Base-by-base conservation (phyloP, 1,140 invertebrate species). In the Eriosoma lanigerum region DNA sequence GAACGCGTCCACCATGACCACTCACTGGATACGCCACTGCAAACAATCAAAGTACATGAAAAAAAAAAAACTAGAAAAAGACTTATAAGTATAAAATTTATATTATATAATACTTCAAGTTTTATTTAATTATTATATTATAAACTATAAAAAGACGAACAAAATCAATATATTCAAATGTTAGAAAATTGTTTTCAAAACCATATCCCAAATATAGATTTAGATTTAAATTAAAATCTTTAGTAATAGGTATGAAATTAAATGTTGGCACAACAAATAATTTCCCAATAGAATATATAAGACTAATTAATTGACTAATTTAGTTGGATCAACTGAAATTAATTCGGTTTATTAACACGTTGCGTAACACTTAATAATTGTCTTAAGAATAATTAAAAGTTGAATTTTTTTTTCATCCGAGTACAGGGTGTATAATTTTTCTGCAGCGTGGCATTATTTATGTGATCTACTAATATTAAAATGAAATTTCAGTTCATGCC, bases 351-450 rank as follows among this genome's bases (percentile, higher is more conserved):
- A 29, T 73, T 73, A 10, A 73, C 26, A 5, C 38, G 21, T 10
- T 73, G 46, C 3, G 52, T 10, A 19, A 52, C 48, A 26, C 0
- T 6, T 52, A 73, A 52, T 17, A 29, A 13, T 17, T 21, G 70
- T 26, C 26, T 48, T 8, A 73, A 73, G 52, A 73, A 73, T 54
- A 73, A 12, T 13, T 26, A 26, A 58, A 26, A 58, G 70, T 24
- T 8, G 19, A 26, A 50, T 73, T 73, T 19, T 9, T 19, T 9
- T 13, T 26, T 50, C 70, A 73, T 73, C 48, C 1, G 4, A 52
- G 26, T 73, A 73, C 32, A 54, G 52, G 2, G 17, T 19, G 52
- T 73, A 73, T 26, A 73, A 24, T 6, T 26, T 21, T 52, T 73
- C 70, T 24, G 70, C 70, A 9, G 26, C 29, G 29, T 9, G 52